A percentile compares a stretch with the other conserved stretches of the same genome.
Evolutionary conservation across 2,888 invertebrate species (phyloP).

Genomic region (Microdon myrmicae): DNA sequence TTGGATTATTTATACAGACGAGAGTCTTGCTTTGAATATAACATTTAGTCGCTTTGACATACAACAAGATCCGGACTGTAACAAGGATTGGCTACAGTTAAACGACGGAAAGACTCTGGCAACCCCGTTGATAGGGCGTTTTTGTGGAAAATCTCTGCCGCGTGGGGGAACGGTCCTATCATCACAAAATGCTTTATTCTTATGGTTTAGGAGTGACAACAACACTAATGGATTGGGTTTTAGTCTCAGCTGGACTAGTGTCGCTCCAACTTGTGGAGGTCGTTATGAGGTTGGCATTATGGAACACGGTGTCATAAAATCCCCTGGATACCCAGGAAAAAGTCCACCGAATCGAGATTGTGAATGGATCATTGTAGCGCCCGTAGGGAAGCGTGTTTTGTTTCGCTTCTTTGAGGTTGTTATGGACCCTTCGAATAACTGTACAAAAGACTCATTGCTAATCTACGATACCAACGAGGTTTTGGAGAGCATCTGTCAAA

Average conservation of each 20-base stretch:
- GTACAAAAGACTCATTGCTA: constrained; percentile 56
- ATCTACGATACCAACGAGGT: constrained; percentile 65
- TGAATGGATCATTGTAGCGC: constrained; percentile 78
- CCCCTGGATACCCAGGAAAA: constrained; percentile 88
- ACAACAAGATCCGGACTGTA: constrained; percentile 70
- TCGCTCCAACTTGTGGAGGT: constrained; percentile 79
- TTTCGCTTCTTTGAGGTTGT: constrained; percentile 76
- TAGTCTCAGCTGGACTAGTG: constrained; percentile 80
- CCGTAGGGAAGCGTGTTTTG: constrained; percentile 78
- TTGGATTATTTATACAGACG: constrained; percentile 79
- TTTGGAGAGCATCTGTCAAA: constrained; percentile 79
- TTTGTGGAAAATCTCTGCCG: constrained; percentile 79
- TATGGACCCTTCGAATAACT: constrained; percentile 55
- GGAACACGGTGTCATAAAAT: constrained; percentile 78
- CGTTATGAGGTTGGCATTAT: constrained; percentile 65
- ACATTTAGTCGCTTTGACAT: constrained; percentile 82
- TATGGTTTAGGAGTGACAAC: constrained; percentile 83
- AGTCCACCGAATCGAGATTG: constrained; percentile 87
- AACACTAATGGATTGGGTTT: constrained; percentile 74
- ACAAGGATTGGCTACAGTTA: constrained; percentile 80
- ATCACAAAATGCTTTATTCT: constrained; percentile 78
- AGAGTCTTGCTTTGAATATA: constrained; percentile 78
- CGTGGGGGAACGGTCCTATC: constrained; percentile 77
- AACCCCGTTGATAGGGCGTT: constrained; percentile 78
- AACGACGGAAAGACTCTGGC: constrained; percentile 84